phyloP scores from a whole-genome alignment of 2,113 vertebrate species.

The Notarius lentiginosus region DNA sequence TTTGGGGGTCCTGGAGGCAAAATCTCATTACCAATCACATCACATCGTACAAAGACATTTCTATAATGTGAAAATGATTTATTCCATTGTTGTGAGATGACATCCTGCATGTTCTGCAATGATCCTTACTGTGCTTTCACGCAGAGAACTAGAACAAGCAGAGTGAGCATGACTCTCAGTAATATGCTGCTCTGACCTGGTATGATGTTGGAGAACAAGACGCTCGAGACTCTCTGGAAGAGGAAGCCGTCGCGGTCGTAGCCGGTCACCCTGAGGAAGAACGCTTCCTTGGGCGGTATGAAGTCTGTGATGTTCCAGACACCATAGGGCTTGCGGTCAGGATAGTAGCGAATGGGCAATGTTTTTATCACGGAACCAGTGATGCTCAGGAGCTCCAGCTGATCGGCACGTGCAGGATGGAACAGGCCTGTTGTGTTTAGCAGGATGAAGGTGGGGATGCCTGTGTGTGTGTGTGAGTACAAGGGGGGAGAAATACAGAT shows the following conservation, averaged over 20 bases:
- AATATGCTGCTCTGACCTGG: constrained; percentile 77
- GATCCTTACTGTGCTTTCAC: background rate
- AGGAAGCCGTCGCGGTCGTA: constrained; percentile 85
- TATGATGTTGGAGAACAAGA: constrained; percentile 88
- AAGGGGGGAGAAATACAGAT: background rate
- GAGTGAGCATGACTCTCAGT: background rate
- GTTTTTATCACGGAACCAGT: constrained; percentile 83
- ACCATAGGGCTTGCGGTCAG: constrained; percentile 81
- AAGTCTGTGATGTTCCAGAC: constrained; percentile 97
- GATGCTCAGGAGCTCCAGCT: constrained; percentile 85
- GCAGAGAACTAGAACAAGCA: background rate
- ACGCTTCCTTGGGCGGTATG: constrained; percentile 87
- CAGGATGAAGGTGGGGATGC: constrained; percentile 90
- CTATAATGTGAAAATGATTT: background rate
- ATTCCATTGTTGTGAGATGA: background rate
- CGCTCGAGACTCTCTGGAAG: constrained; percentile 94
- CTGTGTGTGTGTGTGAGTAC: constrained; percentile 63
- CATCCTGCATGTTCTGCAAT: background rate
- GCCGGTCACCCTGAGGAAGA: constrained; percentile 89
- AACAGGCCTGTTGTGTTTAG: constrained; percentile 89
- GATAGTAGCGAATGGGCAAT: constrained; percentile 86
- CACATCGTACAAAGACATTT: background rate
- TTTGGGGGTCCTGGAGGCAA: constrained; percentile 76
- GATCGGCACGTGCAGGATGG: constrained; percentile 83
- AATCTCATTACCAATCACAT: background rate